phyloP scores from a whole-genome alignment of 2,888 invertebrate genomes.

The Eristalinus aeneus region DNA sequence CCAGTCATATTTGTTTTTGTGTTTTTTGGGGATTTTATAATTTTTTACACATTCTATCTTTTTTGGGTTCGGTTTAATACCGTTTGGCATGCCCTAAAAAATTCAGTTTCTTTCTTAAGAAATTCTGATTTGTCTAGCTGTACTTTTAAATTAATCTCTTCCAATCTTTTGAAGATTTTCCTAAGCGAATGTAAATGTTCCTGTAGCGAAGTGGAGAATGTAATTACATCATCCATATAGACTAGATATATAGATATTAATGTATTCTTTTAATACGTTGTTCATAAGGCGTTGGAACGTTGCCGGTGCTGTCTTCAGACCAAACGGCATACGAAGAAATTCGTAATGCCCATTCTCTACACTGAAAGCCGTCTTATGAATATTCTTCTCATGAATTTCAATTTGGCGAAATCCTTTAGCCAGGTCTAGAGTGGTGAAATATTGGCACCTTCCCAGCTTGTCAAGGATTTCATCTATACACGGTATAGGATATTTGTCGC shows the following conservation, averaged over 20 bases:
- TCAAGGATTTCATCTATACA: constrained; percentile 8
- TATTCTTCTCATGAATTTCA: background rate
- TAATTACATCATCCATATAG: constrained; percentile 74
- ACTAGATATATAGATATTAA: too few relatives aligned
- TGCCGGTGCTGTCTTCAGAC: constrained; percentile 68
- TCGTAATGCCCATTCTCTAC: background rate
- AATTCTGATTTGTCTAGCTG: constrained; percentile 22
- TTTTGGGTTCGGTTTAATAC: constrained; percentile 28
- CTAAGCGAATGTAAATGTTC: background rate
- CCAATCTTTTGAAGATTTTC: background rate
- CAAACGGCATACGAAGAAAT: constrained; percentile 66
- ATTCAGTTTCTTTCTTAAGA: constrained; percentile 18
- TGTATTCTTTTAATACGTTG: background rate
- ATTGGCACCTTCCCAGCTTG: constrained; percentile 15
- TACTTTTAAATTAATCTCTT: constrained; percentile 20
- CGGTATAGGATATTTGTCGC: background rate
- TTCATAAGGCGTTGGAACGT: constrained; percentile 68
- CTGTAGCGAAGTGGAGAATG: background rate
- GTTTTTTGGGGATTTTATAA: too few relatives aligned
- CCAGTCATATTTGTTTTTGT: too few relatives aligned
- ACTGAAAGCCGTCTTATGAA: background rate
- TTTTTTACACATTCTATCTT: constrained; percentile 4
- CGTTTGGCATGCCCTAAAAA: constrained; percentile 8
- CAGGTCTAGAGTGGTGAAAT: constrained; percentile 17
- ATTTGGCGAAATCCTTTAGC: constrained; percentile 7